Percentiles rank a stretch among this genome's conserved stretches.
phyloP scores from a whole-genome alignment of 1,140 invertebrate genomes.

The Aphaenogaster ashmeadi region DNA sequence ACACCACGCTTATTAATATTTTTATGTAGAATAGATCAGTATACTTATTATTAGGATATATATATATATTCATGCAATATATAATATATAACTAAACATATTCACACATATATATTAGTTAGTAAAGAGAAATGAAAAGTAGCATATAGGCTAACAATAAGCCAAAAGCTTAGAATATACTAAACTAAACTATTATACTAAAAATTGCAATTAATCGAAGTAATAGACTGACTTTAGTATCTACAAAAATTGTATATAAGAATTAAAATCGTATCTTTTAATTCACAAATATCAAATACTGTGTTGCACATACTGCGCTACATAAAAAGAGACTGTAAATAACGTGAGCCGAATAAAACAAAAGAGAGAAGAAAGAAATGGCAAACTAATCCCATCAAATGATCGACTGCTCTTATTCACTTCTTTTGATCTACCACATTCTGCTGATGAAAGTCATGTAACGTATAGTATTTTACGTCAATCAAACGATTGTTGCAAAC shows the following conservation, averaged over 20 bases:
- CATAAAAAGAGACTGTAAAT: not conserved
- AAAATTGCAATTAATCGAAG: not conserved
- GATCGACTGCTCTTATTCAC: constrained; percentile 20
- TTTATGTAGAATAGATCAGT: not conserved
- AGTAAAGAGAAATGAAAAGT: not conserved
- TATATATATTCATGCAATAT: not conserved
- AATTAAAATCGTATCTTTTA: not conserved
- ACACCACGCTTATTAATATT: not conserved
- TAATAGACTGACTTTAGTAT: not conserved
- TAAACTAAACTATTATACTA: not conserved
- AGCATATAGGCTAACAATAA: not conserved
- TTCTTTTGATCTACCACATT: constrained; percentile 39
- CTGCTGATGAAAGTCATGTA: constrained; percentile 38
- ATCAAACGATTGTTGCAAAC: constrained; percentile 45
- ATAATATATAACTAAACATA: not conserved
- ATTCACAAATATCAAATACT: not conserved
- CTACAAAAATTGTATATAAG: not conserved
- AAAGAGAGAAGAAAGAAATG: not conserved
- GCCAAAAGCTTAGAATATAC: not conserved
- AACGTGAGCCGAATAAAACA: not conserved
- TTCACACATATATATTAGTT: not conserved
- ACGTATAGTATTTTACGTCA: constrained; percentile 7
- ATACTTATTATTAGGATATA: not conserved
- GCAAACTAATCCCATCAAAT: constrained; percentile 3
- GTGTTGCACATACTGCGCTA: not conserved